Base-by-base conservation (phyloP, 64 coral and sea anemone species). In the Trachythela sp. region DNA sequence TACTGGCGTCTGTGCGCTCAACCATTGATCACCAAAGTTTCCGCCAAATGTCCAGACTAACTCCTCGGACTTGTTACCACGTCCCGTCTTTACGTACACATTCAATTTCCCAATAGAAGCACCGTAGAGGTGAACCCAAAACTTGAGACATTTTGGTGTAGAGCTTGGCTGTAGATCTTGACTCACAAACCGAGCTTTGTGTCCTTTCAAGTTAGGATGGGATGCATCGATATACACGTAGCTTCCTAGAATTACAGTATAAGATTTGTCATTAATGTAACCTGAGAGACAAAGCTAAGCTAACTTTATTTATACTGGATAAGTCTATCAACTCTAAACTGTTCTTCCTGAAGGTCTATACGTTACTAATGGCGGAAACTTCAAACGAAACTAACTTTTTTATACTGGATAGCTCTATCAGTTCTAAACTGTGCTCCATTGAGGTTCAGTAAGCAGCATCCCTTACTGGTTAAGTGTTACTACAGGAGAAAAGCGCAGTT, bases 201-300 rank as follows among this genome's bases (percentile, higher is more conserved):
- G 75, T 7, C 33, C 33, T 35, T 35, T 35, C 34, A 29, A 0
- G 75, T 80, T 35, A 11, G 75, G 75, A 35, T 37, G 34, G 9
- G 75, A 80, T 35, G 75, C 34, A 15, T 80, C 75, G 75, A 80
- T 80, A 29, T 80, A 80, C 75, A 80, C 34, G 34, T 80, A 80
- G 13, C 38, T 80, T 9, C 75, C 75, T 80, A 30, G 15, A 80
- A 80, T 34, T 13, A 37, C 42, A 45, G 42, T 45, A 45, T 11
- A 11, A 45, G 42, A 45, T 45, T 45, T 45, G 42, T 11, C 11
- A 6, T 4, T 45, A 45, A 45, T 45, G 11, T 45, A 11, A 4
- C 42, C 42, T 45, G 42, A 11, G 4, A 4, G 42, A 45, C 42
- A 45, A 45, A 45, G 42, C 4, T n/a, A 45, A 45, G 42, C 42